These are phyloP conservation scores for Syngnathus floridae DNA, from an alignment of 2,113 vertebrate species.

Conservation along the genomic window DNA sequence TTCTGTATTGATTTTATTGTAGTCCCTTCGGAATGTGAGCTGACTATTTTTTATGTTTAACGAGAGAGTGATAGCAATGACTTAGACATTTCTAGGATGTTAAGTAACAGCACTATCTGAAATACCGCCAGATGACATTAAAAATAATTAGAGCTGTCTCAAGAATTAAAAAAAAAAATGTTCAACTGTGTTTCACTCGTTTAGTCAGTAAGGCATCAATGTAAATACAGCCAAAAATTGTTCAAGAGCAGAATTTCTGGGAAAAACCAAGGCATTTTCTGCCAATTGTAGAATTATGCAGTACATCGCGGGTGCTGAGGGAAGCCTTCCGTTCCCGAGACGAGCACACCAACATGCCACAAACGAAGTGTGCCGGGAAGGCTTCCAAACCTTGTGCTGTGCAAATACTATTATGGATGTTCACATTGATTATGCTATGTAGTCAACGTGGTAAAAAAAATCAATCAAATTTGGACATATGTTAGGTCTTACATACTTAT, in stretches of 20 bases:
- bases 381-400: slow-evolving; percentile 37
- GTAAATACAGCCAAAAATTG: slow-evolving; percentile 20
- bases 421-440: slow-evolving; percentile 33
- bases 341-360: slow-evolving; percentile 31
- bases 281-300: slow-evolving; percentile 33
- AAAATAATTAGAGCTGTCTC: neutral
- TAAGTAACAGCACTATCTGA: neutral
- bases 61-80: neutral
- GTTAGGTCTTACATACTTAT: too few relatives aligned
- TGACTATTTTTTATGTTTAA: neutral
- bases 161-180: neutral
- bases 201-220: slow-evolving; percentile 25
- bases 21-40: neutral
- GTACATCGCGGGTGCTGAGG: slow-evolving; percentile 23
- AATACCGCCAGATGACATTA: neutral
- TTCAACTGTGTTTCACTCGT: neutral
- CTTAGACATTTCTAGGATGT: neutral
- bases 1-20: slow-evolving; percentile 15
- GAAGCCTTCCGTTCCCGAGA: slow-evolving; percentile 46
- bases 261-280: slow-evolving; percentile 28
- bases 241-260: slow-evolving; percentile 39
- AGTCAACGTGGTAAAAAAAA: neutral
- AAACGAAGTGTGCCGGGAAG: slow-evolving; percentile 27
- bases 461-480: too few relatives aligned
- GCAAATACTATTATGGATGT: slow-evolving; percentile 31